Evolutionary conservation across 2,113 vertebrate genomes (phyloP).

Genomic region (Siphamia tubifer): DNA sequence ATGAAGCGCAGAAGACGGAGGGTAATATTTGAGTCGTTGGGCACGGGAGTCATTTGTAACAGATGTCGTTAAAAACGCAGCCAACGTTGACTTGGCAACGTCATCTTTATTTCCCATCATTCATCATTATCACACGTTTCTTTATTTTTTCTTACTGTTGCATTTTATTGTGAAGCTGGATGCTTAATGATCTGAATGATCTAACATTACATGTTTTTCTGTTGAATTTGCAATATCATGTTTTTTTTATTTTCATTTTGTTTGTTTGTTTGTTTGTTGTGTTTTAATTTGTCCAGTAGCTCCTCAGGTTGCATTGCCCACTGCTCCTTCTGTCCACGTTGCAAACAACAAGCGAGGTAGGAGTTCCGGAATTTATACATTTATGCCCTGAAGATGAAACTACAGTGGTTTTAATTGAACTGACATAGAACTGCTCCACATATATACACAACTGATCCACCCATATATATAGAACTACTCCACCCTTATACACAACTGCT

Average conservation of each 20-base stretch:
- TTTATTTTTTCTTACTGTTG: conserved; percentile 38
- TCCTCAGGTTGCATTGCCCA: conserved; percentile 94
- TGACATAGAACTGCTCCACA: too few relatives aligned
- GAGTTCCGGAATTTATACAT: conserved; percentile 89
- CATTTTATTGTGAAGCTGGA: conserved; percentile 25
- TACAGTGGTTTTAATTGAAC: too few relatives aligned
- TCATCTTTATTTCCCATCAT: conserved; percentile 69
- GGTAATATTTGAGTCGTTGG: conserved; percentile 54
- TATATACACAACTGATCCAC: too few relatives aligned
- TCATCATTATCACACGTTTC: conserved; percentile 51
- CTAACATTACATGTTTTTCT: conserved; percentile 56
- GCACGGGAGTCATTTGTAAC: conserved; percentile 47
- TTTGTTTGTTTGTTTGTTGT: conserved; percentile 42
- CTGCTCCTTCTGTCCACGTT: conserved; percentile 93
- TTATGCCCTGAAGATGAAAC: too few relatives aligned
- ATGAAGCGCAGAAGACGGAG: conserved; percentile 48
- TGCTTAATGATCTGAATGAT: conserved; percentile 44
- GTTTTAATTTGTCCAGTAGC: conserved; percentile 86
- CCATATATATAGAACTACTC: too few relatives aligned
- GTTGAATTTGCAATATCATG: conserved; percentile 58
- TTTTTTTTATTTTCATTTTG: conserved; percentile 46
- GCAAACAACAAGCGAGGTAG: conserved; percentile 98
- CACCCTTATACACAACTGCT: too few relatives aligned
- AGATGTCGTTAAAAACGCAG: conserved; percentile 48
- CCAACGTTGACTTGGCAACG: conserved; percentile 58